Conservation (phyloP, 2,888 invertebrate genomes). For the Drosophila cracens region DNA sequence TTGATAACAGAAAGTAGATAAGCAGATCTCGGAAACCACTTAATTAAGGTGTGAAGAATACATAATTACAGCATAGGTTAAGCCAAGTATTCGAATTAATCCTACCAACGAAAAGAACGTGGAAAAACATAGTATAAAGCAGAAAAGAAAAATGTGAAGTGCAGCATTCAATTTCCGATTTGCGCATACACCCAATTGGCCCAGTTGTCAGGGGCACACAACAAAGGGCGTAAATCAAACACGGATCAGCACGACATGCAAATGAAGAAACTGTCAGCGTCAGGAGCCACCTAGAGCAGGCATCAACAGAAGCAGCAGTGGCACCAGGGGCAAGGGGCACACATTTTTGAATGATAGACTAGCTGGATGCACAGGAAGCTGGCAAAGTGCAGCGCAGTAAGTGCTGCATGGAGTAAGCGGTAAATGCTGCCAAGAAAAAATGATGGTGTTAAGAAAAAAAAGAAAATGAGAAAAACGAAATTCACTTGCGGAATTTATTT, state of each 20-base stretch:
- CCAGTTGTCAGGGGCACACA: conserved; percentile 14
- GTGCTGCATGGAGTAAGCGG: conserved; percentile 39
- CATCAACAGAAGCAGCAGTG: conserved; percentile 32
- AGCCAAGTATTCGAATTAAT: background rate
- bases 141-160: background rate
- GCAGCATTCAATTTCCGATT: conserved; percentile 40
- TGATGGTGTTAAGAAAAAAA: conserved; percentile 46
- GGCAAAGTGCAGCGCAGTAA: conserved; percentile 58
- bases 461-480: conserved; percentile 58
- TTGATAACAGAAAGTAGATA: background rate
- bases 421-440: conserved; percentile 35
- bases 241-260: conserved; percentile 63
- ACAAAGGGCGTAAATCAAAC: conserved; percentile 64
- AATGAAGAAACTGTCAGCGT: conserved; percentile 73
- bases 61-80: background rate
- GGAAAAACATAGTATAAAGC: background rate
- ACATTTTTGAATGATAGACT: conserved; percentile 11
- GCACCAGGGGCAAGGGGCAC: background rate
- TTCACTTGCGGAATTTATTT: conserved; percentile 74
- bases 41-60: background rate
- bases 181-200: conserved; percentile 58
- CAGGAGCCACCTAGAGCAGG: conserved; percentile 33
- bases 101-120: background rate
- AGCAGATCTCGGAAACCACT: background rate
- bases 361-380: conserved; percentile 42